phyloP scores from a whole-genome alignment of 2,888 invertebrate genomes.

The Branchellion lobata region DNA sequence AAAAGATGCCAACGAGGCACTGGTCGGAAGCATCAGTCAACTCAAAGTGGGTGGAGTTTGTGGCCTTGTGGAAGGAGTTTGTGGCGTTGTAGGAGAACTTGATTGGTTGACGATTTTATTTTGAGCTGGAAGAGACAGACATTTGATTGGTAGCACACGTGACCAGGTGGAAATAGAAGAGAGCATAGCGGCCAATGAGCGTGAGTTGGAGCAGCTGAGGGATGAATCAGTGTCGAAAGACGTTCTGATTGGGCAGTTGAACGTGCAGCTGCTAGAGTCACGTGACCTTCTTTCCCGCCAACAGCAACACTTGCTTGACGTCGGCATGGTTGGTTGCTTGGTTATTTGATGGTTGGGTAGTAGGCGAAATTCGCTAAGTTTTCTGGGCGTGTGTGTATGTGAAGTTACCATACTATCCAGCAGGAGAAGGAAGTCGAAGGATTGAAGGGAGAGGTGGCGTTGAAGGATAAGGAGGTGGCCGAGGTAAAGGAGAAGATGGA shows the following conservation, averaged over 20 bases:
- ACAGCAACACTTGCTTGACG: neutral
- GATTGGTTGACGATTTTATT: no score
- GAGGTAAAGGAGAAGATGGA: neutral
- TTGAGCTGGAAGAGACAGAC: no score
- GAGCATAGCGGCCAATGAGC: conserved; percentile 11
- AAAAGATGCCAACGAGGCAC: neutral
- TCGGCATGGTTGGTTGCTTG: neutral
- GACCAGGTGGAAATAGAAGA: conserved; percentile 11
- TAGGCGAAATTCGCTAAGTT: neutral
- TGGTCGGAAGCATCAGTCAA: conserved; percentile 6
- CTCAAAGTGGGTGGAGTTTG: neutral
- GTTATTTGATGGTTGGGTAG: neutral
- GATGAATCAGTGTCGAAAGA: neutral
- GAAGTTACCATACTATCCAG: neutral
- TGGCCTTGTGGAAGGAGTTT: no score
- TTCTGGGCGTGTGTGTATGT: neutral
- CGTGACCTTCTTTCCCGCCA: neutral
- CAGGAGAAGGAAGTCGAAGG: neutral
- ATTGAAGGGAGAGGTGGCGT: neutral
- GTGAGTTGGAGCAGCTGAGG: neutral
- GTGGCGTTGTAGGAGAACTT: no score
- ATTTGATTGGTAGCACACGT: no score
- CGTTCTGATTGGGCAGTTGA: neutral
- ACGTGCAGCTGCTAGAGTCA: neutral
- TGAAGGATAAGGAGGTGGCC: neutral